These are phyloP conservation scores for Grantiella picta DNA, from an alignment of 2,113 vertebrate genomes.

Conservation along the genomic window DNA sequence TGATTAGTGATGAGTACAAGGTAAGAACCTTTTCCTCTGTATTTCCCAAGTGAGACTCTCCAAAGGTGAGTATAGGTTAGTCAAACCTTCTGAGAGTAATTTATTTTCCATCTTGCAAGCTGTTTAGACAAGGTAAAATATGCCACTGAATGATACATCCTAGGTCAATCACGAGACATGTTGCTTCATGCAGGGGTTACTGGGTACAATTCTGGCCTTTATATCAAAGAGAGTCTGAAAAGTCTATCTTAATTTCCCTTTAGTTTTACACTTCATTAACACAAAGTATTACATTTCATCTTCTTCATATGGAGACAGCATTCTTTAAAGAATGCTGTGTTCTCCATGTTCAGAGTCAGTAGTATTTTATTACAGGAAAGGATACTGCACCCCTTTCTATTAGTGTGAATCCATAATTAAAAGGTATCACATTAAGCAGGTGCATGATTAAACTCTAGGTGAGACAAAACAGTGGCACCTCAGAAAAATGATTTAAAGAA, in stretches of 20 bases:
- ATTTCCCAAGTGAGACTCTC: not conserved
- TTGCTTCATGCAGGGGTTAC: not conserved
- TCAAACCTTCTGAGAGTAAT: not conserved
- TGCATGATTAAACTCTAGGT: not conserved
- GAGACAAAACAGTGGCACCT: not conserved
- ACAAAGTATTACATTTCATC: not conserved
- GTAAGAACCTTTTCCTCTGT: not conserved
- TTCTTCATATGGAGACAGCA: not conserved
- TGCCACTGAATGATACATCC: not conserved
- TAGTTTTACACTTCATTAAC: not conserved
- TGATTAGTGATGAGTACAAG: not conserved
- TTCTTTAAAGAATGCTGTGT: not conserved
- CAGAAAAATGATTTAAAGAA: not conserved
- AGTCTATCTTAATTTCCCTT: not conserved
- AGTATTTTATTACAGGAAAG: not conserved
- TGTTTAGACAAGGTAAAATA: not conserved
- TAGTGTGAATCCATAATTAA: conserved; percentile 23
- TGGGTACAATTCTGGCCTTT: not conserved
- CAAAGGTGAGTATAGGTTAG: not conserved
- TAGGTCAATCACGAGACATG: not conserved
- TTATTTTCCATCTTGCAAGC: not conserved
- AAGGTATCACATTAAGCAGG: not conserved
- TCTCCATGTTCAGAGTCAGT: not conserved
- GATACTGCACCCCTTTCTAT: not conserved
- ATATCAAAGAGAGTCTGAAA: not conserved